Evolutionary conservation across 2,113 vertebrate genomes (phyloP), one percentile per base, ranked within the genome.

Genomic region (Cromileptes altivelis): DNA sequence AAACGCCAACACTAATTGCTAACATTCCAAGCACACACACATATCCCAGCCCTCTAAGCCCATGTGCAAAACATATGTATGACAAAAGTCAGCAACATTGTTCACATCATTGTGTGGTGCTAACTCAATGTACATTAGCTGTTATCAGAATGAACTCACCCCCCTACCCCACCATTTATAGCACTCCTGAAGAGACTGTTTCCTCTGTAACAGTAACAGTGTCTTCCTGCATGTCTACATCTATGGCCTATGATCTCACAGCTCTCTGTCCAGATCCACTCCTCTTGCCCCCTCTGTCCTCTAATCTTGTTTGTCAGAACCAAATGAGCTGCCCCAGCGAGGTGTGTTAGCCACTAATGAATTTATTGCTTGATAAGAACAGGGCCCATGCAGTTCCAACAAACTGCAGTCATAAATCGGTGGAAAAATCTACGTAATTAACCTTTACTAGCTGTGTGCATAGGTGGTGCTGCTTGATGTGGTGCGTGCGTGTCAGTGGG

Each of bases 281-380:
- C 42, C 88, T 88, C 81, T 62, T 91, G 79, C 73, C 87, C 67
- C 50, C 80, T 6, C 82, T 63, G 84, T 86, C 81, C 85, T 91
- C 88, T 95, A 94, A 96, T 95, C 95, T 94, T 95, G 94, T 96
- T 95, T 96, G 94, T 94, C 91, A 88, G 91, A 90, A 84, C 89
- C 92, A 93, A 95, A 95, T 91, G 93, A 95, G 91, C 93, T 94
- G 89, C 84, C 90, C 90, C 63, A 63, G 73, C 68, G 91, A 95
- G 95, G 94, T 93, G 95, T 96, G 95, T 95, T 93, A 93, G 89
- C 85, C 80, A 70, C 94, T 96, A 96, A 96, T 96, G 94, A 94
- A 95, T 96, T 96, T 96, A 96, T 90, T 89, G 90, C 94, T 93
- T 94, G 95, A 96, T 96, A 96, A 89, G 91, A 92, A 85, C 65